Evolutionary conservation across 1,140 invertebrate species (phyloP), one percentile per base, ranked within the genome.

Genomic region (Andrena cerasifolii): DNA sequence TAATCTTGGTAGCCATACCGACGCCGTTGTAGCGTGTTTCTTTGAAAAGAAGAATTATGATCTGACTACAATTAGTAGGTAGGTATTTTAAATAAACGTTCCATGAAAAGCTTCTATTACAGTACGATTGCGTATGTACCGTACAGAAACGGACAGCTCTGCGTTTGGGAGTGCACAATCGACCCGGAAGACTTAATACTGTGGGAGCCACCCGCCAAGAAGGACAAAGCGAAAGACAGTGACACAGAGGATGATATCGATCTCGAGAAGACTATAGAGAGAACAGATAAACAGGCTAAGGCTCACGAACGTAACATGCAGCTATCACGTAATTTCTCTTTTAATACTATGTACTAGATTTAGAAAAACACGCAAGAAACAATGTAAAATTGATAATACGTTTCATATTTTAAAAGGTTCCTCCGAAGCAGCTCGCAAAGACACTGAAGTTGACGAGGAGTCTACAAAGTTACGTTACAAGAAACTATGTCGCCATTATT

Each of bases 1-100:
- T 85, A 94, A 95, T 0, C 88, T 99, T 24, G 96, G 96, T 54
- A 94, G 97, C 33, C 98, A 99, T 90, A 95, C 95, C 0, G 97
- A 98, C 89, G 86, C 91, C 3, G 95, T 99, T 72, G 94, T 98
- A 10, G 95, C 94, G 2, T 96, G 96, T 77, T 99, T 97, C 90
- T 99, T 99, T 93, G 97, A 98, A 89, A 94, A 95, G 73, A 94
- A 97, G 65, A 96, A 95, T 83, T 95, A 98, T 82, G 96, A 99
- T 93, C 90, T 97, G 1, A 95, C 95, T 62, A 97, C 96, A 5
- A 90, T 98, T 16, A 95, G 96, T 85, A 93, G 94, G 90, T 97
- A 95, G 89, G 65, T 72, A 62, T 33, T 56, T 56, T 63, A 26
- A 76, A 54, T 66, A 33, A 62, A 56, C 16, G 33, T 26, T 1